Percentiles rank a stretch among this genome's conserved stretches.
These are phyloP conservation scores for Anabacerthia variegaticeps DNA, from an alignment of 2,797 vertebrate genomes.

Conservation along the genomic window DNA sequence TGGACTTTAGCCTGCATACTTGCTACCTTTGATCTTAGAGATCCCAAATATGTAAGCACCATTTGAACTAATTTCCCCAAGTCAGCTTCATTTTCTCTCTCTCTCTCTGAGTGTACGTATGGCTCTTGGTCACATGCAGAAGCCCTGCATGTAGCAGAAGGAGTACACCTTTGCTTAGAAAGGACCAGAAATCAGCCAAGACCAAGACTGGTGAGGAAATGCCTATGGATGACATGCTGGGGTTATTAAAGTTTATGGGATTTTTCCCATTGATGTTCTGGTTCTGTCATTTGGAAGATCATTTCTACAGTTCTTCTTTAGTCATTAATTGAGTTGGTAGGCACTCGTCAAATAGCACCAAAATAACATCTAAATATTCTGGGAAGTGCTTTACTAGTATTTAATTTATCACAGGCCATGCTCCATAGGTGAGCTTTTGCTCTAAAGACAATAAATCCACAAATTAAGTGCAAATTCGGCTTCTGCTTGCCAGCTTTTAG, in stretches of 20 bases:
- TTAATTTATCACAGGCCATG: neutral
- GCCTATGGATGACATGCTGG: neutral
- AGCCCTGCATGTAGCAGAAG: neutral
- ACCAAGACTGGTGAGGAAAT: neutral
- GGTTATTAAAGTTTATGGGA: neutral
- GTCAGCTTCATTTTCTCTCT: rapidly evolving
- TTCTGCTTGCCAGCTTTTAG: neutral
- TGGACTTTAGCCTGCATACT: neutral
- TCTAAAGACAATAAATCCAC: neutral
- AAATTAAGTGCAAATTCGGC: neutral
- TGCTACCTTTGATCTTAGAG: neutral
- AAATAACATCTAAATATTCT: neutral
- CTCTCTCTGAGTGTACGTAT: neutral
- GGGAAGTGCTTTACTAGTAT: neutral
- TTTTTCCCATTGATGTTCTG: neutral
- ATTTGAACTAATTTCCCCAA: neutral
- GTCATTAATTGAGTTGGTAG: neutral
- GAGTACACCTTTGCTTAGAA: neutral
- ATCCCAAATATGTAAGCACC: neutral
- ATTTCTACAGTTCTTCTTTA: neutral
- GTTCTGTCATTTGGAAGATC: neutral
- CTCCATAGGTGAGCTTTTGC: neutral
- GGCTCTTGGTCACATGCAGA: neutral
- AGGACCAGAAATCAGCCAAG: neutral
- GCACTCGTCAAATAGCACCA: neutral